Conservation (phyloP, 2,113 vertebrate genomes). For the Seriola dumerili region DNA sequence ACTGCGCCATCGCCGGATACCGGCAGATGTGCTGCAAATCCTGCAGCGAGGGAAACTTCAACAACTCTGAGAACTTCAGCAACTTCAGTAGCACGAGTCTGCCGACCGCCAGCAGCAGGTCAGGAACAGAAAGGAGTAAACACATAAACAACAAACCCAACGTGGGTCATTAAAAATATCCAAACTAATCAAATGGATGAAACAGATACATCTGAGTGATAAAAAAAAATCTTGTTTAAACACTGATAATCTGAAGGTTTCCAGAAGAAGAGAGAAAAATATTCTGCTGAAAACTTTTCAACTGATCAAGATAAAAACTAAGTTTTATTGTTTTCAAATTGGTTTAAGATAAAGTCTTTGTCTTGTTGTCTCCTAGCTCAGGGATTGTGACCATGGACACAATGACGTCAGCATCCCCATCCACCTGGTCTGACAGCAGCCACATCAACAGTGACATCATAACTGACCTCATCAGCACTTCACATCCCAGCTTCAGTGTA, state of each 20-base stretch:
- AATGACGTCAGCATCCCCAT: neutral
- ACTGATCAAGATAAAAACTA: too few relatives aligned
- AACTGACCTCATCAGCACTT: conserved; percentile 4
- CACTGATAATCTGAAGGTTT: too few relatives aligned
- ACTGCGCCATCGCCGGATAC: conserved; percentile 91
- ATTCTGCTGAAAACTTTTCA: too few relatives aligned
- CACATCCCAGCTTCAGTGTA: neutral
- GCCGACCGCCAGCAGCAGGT: conserved; percentile 24
- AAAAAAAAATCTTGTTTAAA: too few relatives aligned
- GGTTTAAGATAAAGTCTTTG: too few relatives aligned
- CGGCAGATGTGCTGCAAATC: conserved; percentile 94
- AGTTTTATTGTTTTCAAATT: too few relatives aligned
- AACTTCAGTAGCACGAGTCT: conserved; percentile 36
- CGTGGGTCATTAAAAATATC: neutral
- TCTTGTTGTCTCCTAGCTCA: conserved; percentile 26
- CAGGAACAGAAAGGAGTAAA: neutral
- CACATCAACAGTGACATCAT: conserved; percentile 8
- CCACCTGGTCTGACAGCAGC: conserved; percentile 29
- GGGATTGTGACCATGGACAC: conserved; percentile 19
- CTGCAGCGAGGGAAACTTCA: conserved; percentile 83
- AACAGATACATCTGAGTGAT: too few relatives aligned
- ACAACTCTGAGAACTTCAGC: conserved; percentile 56
- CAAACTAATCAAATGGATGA: too few relatives aligned
- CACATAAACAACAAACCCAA: neutral
- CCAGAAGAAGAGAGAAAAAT: too few relatives aligned